phyloP scores from a whole-genome alignment of 2,797 vertebrate species.

The Cynodonichthys magdalenae region DNA sequence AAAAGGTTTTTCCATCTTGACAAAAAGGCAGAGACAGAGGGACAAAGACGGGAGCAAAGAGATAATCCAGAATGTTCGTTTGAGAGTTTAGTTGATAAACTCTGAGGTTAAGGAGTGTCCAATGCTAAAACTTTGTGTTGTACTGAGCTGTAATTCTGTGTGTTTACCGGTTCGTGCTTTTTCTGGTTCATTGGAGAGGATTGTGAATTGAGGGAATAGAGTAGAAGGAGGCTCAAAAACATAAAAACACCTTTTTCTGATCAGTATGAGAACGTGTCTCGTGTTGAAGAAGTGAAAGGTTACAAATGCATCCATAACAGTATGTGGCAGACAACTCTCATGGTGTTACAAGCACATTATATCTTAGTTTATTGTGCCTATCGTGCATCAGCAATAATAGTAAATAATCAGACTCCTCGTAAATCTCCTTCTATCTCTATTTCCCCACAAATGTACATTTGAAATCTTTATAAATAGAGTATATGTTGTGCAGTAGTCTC shows the following conservation, averaged over 20 bases:
- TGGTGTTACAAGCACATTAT: slow-evolving; percentile 54
- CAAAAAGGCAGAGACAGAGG: slow-evolving; percentile 22
- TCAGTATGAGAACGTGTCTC: slow-evolving; percentile 18
- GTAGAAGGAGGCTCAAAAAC: slow-evolving; percentile 56
- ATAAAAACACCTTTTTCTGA: slow-evolving; percentile 14
- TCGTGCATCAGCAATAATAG: slow-evolving; percentile 74
- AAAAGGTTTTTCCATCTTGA: background rate
- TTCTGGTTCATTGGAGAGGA: slow-evolving; percentile 38
- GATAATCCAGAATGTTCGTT: slow-evolving; percentile 5
- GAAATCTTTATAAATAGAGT: slow-evolving; percentile 60
- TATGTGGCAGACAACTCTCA: slow-evolving; percentile 39
- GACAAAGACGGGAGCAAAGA: background rate
- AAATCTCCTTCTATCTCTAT: slow-evolving; percentile 59
- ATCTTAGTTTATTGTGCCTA: slow-evolving; percentile 59
- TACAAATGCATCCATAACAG: slow-evolving; percentile 37
- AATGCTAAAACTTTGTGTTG: slow-evolving; percentile 43
- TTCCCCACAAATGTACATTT: slow-evolving; percentile 61
- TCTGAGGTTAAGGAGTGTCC: slow-evolving; percentile 62
- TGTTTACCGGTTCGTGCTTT: slow-evolving; percentile 17
- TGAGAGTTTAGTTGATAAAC: slow-evolving; percentile 8
- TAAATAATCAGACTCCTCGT: slow-evolving; percentile 37
- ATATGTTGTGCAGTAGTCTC: slow-evolving; percentile 50
- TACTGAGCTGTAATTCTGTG: slow-evolving; percentile 28
- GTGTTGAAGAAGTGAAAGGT: slow-evolving; percentile 26
- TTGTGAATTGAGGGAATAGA: slow-evolving; percentile 39